phyloP scores from a whole-genome alignment of 1,140 invertebrate genomes.

The Megalopta genalis region DNA sequence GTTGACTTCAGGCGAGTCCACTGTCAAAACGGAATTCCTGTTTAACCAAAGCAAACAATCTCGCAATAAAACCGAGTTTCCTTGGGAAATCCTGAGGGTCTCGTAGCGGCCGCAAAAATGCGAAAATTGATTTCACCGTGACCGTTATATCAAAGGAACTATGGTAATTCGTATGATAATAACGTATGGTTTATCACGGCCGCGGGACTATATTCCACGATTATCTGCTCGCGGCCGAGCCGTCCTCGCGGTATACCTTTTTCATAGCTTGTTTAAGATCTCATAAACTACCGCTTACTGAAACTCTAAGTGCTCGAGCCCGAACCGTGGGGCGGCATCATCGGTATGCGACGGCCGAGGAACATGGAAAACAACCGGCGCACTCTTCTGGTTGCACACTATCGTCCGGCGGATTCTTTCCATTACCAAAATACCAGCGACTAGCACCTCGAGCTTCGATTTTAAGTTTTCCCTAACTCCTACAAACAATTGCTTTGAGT shows the following conservation, averaged over 20 bases:
- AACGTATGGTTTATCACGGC: conserved; percentile 25
- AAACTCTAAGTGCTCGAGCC: conserved; percentile 49
- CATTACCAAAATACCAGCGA: background rate
- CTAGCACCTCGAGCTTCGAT: background rate
- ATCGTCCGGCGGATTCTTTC: background rate
- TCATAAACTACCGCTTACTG: conserved; percentile 60
- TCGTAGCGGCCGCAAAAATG: too few relatives aligned
- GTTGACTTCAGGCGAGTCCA: too few relatives aligned
- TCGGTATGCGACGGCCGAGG: conserved; percentile 36
- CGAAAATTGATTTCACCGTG: conserved; percentile 21
- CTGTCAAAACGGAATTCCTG: too few relatives aligned
- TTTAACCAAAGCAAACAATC: too few relatives aligned
- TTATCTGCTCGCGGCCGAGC: conserved; percentile 46
- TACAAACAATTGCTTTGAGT: too few relatives aligned
- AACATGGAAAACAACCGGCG: conserved; percentile 39
- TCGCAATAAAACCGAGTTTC: too few relatives aligned
- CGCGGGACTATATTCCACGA: conserved; percentile 35
- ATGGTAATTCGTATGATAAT: conserved; percentile 29
- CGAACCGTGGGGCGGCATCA: conserved; percentile 32
- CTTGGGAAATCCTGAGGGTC: too few relatives aligned
- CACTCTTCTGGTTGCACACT: background rate
- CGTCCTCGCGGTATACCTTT: conserved; percentile 58
- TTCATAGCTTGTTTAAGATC: conserved; percentile 64
- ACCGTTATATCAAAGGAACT: conserved; percentile 39
- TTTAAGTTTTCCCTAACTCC: background rate